Percentiles rank a stretch among this genome's conserved stretches.
phyloP scores from a whole-genome alignment of 1,140 invertebrate species.

The Liolophura sinensis region DNA sequence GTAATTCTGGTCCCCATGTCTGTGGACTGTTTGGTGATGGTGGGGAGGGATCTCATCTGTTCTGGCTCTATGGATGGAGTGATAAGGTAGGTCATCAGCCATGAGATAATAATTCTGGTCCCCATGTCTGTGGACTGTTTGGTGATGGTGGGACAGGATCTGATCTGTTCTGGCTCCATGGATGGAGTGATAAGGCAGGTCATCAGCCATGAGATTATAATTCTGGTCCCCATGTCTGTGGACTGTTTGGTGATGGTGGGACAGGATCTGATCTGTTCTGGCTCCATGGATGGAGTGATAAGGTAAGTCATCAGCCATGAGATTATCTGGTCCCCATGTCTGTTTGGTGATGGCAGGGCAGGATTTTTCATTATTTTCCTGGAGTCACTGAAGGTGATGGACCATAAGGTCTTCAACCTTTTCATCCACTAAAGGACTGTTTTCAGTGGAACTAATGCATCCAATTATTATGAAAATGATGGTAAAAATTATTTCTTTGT shows the following conservation, averaged over 20 bases:
- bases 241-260: constrained; percentile 83
- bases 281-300: constrained; percentile 83
- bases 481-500: too few relatives aligned
- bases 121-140: constrained; percentile 80
- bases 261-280: constrained; percentile 82
- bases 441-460: too few relatives aligned
- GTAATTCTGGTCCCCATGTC: too few relatives aligned
- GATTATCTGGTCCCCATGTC: too few relatives aligned
- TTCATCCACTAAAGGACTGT: too few relatives aligned
- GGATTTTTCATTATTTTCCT: too few relatives aligned
- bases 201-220: too few relatives aligned
- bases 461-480: too few relatives aligned
- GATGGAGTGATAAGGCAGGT: constrained; percentile 78
- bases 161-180: constrained; percentile 82
- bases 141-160: constrained; percentile 82
- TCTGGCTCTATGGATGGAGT: constrained; percentile 86
- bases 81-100: constrained; percentile 69
- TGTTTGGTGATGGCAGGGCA: too few relatives aligned
- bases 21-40: constrained; percentile 80
- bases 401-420: too few relatives aligned
- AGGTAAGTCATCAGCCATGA: constrained; percentile 66
- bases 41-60: constrained; percentile 83
- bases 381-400: too few relatives aligned
- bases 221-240: constrained; percentile 76
- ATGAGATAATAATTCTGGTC: too few relatives aligned